Base-by-base conservation (phyloP, 1,140 invertebrate genomes). In the Drosophila navojoa region DNA sequence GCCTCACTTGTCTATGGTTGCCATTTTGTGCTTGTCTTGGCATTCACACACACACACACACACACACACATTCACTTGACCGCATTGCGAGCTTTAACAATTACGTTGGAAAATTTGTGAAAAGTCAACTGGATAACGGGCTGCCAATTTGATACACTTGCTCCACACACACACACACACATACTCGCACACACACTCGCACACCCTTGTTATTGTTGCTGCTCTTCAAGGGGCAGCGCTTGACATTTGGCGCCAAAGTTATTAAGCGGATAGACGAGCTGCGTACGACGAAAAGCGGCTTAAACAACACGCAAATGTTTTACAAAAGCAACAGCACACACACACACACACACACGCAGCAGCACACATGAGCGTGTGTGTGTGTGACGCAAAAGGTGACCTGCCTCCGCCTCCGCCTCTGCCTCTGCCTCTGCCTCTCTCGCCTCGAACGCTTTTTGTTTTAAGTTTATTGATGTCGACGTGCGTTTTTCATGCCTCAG, bases 91-190 rank as follows among this genome's bases (percentile, higher is more conserved):
- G 76, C 81, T 76, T 87, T 68, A 87, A 87, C 82, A 86, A 86
- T 86, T 86, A 86, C 75, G 82, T 79, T 81, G 63, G 71, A 69
- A 71, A 77, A 79, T 73, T 66, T 77, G 81, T 75, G 70, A 74
- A 86, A 79, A 87, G 82, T 86, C 82, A 79, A 87, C 76, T 80
- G 45, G 61, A 72, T 72, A 64, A 74, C 76, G 71, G 71, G 68
- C 79, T 71, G 75, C 72, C 82, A 86, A 86, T 86, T 87, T 85
- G 78, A 87, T 87, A 79, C 81, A 86, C 78, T 86, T 86, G 81
- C 63, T 60, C 67, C 66, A 49, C 49, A 29, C 25, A 13, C 44
- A 53, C 53, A 58, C 40, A 57, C 42, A 40, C 63, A 57, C 7
- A 63, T 40, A 47, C 50, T 22, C 52, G 22, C 50, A 22, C 35